Percentiles rank a stretch among this genome's conserved stretches.
Evolutionary conservation across 2,888 invertebrate genomes (phyloP).

Genomic region (Tetheella fluctuosa): DNA sequence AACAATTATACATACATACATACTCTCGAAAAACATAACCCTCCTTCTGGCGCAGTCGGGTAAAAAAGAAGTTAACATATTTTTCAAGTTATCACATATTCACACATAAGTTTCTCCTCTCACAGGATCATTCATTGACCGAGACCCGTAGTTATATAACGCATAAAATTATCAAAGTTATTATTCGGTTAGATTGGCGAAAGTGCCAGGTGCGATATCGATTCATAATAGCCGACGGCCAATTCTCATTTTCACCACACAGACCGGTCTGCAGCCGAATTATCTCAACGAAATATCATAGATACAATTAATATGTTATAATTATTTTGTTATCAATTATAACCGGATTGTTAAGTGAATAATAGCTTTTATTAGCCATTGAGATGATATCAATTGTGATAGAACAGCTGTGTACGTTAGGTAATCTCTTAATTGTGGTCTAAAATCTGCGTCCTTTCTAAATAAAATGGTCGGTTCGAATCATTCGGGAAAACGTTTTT

Average conservation of each 20-base stretch:
- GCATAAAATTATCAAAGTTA: conserved; percentile 44
- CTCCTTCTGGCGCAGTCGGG: too few species aligned
- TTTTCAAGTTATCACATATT: neutral
- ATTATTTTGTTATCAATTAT: neutral
- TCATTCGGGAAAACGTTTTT: too few species aligned
- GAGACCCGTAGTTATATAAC: conserved; percentile 72
- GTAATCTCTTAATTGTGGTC: neutral
- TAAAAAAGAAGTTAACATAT: neutral
- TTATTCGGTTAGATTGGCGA: conserved; percentile 47
- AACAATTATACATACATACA: too few species aligned
- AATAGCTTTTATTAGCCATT: neutral
- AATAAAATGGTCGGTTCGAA: neutral
- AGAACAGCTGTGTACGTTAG: neutral
- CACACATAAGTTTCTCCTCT: conserved; percentile 43
- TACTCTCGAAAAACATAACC: too few species aligned
- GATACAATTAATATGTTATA: neutral
- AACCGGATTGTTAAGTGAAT: conserved; percentile 3
- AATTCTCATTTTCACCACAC: conserved; percentile 68
- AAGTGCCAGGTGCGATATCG: conserved; percentile 65
- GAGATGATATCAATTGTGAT: neutral
- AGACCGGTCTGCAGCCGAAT: conserved; percentile 51
- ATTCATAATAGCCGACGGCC: conserved; percentile 33
- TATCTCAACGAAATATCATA: neutral
- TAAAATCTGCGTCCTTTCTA: neutral
- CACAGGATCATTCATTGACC: conserved; percentile 61